Percentiles rank a stretch among this genome's conserved stretches.
Evolutionary conservation across 2,888 invertebrate species (phyloP).

Genomic region (Caenorhabditis sinica): DNA sequence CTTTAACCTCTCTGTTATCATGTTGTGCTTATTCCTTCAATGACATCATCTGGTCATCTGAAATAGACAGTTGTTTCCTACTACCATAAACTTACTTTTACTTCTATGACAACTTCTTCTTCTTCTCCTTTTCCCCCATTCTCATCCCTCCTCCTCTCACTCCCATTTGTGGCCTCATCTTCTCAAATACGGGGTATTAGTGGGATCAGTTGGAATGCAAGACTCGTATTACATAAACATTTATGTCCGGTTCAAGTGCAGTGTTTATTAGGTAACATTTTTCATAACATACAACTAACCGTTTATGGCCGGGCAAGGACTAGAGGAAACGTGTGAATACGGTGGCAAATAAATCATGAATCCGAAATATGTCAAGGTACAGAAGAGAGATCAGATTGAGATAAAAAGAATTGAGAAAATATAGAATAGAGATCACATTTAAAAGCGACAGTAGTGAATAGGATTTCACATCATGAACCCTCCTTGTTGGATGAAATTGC

Average conservation of each 20-base stretch:
- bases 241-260: constrained; percentile 18
- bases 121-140: neutral
- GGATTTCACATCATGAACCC: no score
- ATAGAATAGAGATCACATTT: no score
- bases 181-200: constrained; percentile 28
- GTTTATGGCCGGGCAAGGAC: constrained; percentile 32
- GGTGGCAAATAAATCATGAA: neutral
- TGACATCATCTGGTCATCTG: no score
- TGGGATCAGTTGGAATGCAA: neutral
- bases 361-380: no score
- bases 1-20: no score
- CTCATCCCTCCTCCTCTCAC: neutral
- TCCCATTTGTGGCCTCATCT: neutral
- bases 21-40: no score
- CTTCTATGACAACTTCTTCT: neutral
- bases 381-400: constrained; percentile 6
- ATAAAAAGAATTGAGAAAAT: no score
- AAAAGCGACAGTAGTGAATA: no score
- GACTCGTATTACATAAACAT: constrained; percentile 39
- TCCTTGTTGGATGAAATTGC: neutral
- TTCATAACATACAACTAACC: neutral
- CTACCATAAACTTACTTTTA: neutral
- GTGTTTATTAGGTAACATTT: constrained; percentile 44
- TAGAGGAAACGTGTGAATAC: neutral
- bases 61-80: neutral